Conservation (phyloP, 2,888 invertebrate species). For the Dynastes maya region DNA sequence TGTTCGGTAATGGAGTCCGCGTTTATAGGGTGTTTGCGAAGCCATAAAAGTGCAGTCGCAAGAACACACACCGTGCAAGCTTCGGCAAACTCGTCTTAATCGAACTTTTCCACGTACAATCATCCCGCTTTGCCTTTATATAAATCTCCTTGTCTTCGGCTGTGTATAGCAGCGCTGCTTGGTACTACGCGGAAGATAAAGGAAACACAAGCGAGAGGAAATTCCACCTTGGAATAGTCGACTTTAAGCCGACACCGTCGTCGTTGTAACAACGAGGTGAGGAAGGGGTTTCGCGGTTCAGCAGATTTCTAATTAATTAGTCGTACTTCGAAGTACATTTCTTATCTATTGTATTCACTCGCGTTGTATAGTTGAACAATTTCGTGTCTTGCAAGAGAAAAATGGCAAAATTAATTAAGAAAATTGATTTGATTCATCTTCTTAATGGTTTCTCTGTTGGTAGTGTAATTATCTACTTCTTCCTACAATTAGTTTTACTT, state of each 20-base stretch:
- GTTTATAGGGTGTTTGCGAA: conserved; percentile 13
- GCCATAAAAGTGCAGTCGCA: conserved; percentile 7
- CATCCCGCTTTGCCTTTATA: neutral
- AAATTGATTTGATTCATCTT: no score
- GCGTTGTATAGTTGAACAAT: no score
- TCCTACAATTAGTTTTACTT: no score
- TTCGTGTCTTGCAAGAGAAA: no score
- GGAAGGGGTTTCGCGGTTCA: no score
- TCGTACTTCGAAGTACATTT: no score
- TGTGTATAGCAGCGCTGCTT: neutral
- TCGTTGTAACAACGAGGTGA: neutral
- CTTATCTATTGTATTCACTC: no score
- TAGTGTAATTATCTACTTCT: no score
- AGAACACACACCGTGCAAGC: neutral
- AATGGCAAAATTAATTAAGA: no score
- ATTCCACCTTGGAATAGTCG: neutral
- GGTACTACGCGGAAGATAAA: neutral
- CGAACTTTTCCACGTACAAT: neutral
- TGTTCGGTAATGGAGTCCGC: conserved; percentile 13
- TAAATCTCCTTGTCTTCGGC: neutral
- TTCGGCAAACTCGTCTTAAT: neutral
- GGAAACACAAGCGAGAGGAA: neutral
- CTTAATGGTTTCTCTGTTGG: no score
- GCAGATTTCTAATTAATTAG: no score
- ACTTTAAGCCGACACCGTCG: neutral